Base-by-base conservation (phyloP, 1,140 invertebrate genomes). In the Leptoteleia sp. region DNA sequence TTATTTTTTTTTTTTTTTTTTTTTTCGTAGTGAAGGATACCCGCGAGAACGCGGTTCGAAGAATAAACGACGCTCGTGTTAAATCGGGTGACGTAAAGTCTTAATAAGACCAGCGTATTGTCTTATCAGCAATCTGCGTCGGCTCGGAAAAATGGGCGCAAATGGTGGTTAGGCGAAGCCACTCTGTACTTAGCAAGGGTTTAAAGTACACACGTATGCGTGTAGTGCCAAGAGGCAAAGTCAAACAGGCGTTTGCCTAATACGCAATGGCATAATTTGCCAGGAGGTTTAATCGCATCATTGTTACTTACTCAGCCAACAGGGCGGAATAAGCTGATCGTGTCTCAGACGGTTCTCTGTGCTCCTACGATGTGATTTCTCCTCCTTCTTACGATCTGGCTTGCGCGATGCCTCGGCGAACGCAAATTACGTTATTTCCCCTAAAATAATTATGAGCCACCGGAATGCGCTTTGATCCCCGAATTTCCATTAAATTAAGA, bases 311-410 rank as follows among this genome's bases (percentile, higher is more conserved):
- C 75, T 65, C 76, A 81, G 84, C 76, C 83, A 87, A 59, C 85
- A 78, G 81, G 77, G 82, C 82, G 84, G 85, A 89, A 89, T 89
- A 88, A 89, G 87, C 86, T 82, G 84, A 89, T 89, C 84, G 83
- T 81, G 82, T 88, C 82, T 85, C 82, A 83, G 82, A 83, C 83
- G 71, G n/a, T 83, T 71, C 79, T 80, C 67, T 65, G 31, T 54
- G 61, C 62, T 65, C 64, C 67, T 64, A 33, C 52, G 65, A 77
- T 71, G 65, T 71, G 43, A 61, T 47, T 59, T 40, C 40, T 33
- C 40, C 25, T 40, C 64, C 75, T 76, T 62, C 35, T 65, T 73
- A 40, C 25, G 52, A 55, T 45, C 47, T 13, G 31, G 42, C 48
- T 68, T 65, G 37, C 48, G 40, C 38, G 47, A 54, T 62, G 48